Percentiles rank a stretch among this genome's conserved stretches.
These are phyloP conservation scores for Lasiommata megera DNA, from an alignment of 2,888 invertebrate genomes.

Conservation along the genomic window DNA sequence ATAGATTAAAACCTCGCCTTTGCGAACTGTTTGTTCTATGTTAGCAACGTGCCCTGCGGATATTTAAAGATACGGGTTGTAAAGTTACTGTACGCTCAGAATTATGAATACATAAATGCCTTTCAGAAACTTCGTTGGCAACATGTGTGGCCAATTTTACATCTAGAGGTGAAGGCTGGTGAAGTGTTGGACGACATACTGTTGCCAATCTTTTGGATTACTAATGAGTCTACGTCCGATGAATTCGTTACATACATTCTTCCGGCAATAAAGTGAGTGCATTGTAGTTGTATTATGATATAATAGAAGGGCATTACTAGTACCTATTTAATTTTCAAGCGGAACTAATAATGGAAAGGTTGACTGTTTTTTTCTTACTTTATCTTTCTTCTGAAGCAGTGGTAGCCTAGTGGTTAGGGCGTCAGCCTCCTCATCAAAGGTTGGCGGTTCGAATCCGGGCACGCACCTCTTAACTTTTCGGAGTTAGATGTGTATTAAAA, in stretches of 20 bases:
- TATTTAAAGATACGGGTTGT: neutral
- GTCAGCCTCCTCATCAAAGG: no score
- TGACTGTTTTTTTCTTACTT: no score
- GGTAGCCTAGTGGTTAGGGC: no score
- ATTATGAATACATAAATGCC: slow-evolving; percentile 25
- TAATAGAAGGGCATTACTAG: slow-evolving; percentile 10
- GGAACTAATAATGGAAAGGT: no score
- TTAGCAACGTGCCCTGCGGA: neutral
- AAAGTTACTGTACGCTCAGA: slow-evolving; percentile 6
- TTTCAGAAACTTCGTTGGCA: slow-evolving; percentile 97
- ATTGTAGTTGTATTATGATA: neutral
- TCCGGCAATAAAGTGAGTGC: slow-evolving; percentile 90
- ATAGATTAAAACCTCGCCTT: neutral
- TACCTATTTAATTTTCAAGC: no score
- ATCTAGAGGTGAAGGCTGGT: slow-evolving; percentile 90
- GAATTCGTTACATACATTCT: slow-evolving; percentile 91
- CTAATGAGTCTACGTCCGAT: slow-evolving; percentile 88
- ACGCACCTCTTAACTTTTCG: no score
- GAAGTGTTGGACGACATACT: slow-evolving; percentile 93
- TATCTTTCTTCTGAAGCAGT: no score
- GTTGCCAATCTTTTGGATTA: slow-evolving; percentile 90
- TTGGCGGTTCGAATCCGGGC: no score
- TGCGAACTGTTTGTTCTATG: neutral
- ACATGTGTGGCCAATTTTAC: slow-evolving; percentile 94
- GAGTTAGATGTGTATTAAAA: no score